A percentile compares a stretch with the other conserved stretches of the same genome.
Conservation (phyloP, 2,113 vertebrate species). For the Pelusios castaneus region DNA sequence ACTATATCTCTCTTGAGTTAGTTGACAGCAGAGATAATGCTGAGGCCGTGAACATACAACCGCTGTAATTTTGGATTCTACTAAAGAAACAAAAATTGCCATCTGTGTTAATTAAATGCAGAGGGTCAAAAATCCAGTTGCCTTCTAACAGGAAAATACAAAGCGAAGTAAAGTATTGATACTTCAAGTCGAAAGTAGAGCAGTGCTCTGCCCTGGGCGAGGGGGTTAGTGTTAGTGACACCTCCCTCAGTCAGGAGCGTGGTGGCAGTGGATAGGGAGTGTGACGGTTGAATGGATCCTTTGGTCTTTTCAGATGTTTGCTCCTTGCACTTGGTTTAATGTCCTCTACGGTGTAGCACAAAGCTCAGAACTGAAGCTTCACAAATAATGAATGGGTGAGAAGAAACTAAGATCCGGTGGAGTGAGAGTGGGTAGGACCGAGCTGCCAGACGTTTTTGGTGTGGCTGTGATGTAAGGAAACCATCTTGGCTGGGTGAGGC, state of each 20-base stretch:
- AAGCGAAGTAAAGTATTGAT: not conserved
- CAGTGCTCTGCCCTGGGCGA: not conserved
- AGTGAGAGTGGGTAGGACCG: not conserved
- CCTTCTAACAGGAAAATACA: not conserved
- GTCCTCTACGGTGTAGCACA: not conserved
- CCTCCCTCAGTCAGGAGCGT: not conserved
- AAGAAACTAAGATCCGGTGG: not conserved
- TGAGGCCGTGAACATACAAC: not conserved
- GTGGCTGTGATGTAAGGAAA: not conserved
- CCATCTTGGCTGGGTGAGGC: not conserved
- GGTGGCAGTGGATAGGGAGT: not conserved
- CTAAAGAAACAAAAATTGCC: not conserved
- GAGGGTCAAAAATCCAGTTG: not conserved
- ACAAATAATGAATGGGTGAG: not conserved
- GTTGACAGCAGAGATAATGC: not conserved
- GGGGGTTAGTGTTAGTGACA: not conserved
- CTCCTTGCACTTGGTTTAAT: not conserved
- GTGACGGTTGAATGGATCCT: not conserved
- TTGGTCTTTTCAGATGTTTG: not conserved
- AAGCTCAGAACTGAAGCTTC: not conserved
- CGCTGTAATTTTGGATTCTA: not conserved
- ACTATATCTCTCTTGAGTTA: not conserved
- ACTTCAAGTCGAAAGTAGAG: not conserved
- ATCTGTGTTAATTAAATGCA: not conserved
- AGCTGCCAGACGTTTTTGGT: not conserved